A percentile compares a stretch with the other conserved stretches of the same genome.
phyloP scores from a whole-genome alignment of 2,888 invertebrate genomes.

The Poecilus cupreus region DNA sequence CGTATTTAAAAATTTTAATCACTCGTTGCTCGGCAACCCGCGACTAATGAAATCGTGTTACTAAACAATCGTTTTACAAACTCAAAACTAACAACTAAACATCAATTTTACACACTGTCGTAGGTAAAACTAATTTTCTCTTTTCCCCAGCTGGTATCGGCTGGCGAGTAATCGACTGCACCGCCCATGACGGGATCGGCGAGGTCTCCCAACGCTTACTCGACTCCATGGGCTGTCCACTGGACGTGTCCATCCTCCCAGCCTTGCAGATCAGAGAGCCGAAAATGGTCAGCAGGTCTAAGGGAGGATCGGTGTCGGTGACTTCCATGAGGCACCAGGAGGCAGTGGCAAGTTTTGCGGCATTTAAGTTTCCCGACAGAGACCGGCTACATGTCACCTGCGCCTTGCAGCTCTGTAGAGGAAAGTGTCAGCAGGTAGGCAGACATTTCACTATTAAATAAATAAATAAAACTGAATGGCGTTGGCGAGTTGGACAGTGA shows the following conservation, averaged over 20 bases:
- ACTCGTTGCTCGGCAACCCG: too few species aligned
- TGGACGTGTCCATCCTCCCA: conserved; percentile 81
- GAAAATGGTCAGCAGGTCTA: conserved; percentile 65
- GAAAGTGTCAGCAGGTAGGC: conserved; percentile 79
- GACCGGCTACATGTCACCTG: conserved; percentile 87
- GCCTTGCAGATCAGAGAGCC: conserved; percentile 71
- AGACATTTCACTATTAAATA: too few species aligned
- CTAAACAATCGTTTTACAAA: too few species aligned
- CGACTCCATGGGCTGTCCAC: conserved; percentile 84
- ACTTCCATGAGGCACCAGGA: conserved; percentile 71
- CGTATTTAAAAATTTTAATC: too few species aligned
- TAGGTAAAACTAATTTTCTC: neutral
- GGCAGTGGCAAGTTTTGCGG: conserved; percentile 80
- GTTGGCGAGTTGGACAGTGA: too few species aligned
- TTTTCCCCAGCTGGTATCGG: conserved; percentile 80
- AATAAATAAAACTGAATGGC: too few species aligned
- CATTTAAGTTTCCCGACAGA: conserved; percentile 88
- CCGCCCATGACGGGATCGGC: conserved; percentile 86
- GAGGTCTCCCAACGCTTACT: conserved; percentile 84
- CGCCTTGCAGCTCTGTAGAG: conserved; percentile 84
- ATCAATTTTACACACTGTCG: neutral
- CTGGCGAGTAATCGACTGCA: conserved; percentile 84
- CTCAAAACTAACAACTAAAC: neutral
- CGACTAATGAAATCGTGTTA: too few species aligned
- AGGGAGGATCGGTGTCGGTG: conserved; percentile 63